These are phyloP conservation scores for Coelopa pilipes DNA, from an alignment of 2,888 invertebrate species.

Conservation along the genomic window DNA sequence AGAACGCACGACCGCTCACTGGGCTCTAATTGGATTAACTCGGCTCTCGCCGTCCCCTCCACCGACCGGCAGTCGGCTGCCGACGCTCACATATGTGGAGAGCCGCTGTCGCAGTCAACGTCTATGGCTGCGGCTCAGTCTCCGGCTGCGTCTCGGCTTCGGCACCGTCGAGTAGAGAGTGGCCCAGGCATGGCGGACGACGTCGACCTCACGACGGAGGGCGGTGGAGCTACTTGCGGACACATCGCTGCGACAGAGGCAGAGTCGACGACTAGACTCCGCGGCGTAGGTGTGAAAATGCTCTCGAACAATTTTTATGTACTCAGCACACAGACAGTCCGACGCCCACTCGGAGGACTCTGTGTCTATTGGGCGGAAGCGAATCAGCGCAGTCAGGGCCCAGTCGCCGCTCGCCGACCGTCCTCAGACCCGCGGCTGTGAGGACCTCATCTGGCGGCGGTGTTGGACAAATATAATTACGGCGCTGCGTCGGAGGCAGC, in stretches of 20 bases:
- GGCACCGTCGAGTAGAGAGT: too few species aligned
- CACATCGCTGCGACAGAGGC: conserved; percentile 5
- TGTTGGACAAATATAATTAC: conserved; percentile 32
- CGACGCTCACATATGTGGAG: neutral
- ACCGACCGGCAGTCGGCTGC: neutral
- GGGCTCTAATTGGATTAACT: conserved; percentile 48
- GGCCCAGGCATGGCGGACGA: too few species aligned
- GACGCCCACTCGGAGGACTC: too few species aligned
- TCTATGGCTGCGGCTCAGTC: neutral
- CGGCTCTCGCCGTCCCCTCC: conserved; percentile 20
- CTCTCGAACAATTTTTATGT: conserved; percentile 41
- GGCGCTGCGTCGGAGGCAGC: neutral
- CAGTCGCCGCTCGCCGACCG: too few species aligned
- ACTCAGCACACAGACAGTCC: conserved; percentile 32
- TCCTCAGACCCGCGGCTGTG: too few species aligned
- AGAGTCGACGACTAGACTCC: neutral
- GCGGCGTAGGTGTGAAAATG: conserved; percentile 39
- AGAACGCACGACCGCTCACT: conserved; percentile 36
- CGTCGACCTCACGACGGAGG: too few species aligned
- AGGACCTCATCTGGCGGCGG: neutral
- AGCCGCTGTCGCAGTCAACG: neutral
- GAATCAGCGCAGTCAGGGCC: too few species aligned
- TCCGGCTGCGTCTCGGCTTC: conserved; percentile 3
- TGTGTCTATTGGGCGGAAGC: too few species aligned
- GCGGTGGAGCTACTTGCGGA: too few species aligned